phyloP scores from a whole-genome alignment of 2,113 vertebrate species.

The Enhydra lutris region DNA sequence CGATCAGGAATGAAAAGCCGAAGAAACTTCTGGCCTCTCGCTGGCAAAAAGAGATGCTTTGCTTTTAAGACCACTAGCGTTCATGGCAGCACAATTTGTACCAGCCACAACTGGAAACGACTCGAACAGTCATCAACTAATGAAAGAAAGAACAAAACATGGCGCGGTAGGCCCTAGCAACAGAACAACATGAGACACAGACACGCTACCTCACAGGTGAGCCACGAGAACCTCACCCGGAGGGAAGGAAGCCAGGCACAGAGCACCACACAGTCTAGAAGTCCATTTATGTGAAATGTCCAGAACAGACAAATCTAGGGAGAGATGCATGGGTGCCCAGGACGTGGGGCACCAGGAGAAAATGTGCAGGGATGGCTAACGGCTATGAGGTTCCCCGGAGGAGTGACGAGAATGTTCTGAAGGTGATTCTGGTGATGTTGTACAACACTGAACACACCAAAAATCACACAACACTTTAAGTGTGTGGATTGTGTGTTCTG shows the following conservation, averaged over 20 bases:
- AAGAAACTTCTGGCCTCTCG: neutral
- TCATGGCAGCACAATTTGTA: neutral
- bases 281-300: fast-evolving
- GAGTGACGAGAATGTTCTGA: neutral
- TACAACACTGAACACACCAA: neutral
- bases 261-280: fast-evolving
- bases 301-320: neutral
- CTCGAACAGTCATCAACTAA: no score
- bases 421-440: neutral
- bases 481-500: fast-evolving
- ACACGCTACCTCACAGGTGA: neutral
- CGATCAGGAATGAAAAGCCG: neutral
- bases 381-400: fast-evolving
- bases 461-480: neutral
- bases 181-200: neutral
- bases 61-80: neutral
- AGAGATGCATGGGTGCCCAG: neutral
- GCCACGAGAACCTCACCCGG: neutral
- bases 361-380: no score
- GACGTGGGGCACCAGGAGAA: no score
- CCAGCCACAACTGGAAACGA: neutral
- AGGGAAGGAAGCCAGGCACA: neutral
- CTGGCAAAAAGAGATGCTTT: neutral
- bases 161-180: fast-evolving
- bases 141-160: neutral